Percentiles rank a stretch among this genome's conserved stretches.
phyloP scores from a whole-genome alignment of 2,888 invertebrate species.

The Eucera pruinosa region DNA sequence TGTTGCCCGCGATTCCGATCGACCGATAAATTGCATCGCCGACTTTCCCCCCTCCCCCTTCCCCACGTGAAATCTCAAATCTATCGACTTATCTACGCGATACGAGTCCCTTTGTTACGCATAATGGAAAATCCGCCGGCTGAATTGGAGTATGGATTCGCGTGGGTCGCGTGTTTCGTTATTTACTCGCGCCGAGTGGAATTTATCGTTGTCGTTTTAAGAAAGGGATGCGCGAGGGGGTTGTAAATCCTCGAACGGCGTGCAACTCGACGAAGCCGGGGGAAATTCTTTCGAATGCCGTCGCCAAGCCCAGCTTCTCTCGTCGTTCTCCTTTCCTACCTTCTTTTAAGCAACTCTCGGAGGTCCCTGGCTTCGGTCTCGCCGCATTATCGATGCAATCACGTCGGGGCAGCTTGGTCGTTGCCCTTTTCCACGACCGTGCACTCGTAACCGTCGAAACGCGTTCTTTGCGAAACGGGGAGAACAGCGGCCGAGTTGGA shows the following conservation, averaged over 20 bases:
- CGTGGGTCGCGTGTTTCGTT: constrained; percentile 32
- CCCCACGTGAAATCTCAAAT: too few relatives aligned
- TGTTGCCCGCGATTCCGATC: background rate
- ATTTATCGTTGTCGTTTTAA: constrained; percentile 52
- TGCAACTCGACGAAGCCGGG: background rate
- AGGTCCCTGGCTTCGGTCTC: background rate
- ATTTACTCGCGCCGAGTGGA: constrained; percentile 9
- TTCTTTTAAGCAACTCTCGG: background rate
- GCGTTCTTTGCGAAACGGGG: background rate
- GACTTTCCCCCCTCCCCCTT: too few relatives aligned
- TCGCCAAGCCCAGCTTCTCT: too few relatives aligned
- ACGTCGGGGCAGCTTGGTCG: background rate
- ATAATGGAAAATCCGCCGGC: background rate
- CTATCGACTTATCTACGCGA: constrained; percentile 9
- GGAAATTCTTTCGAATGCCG: constrained; percentile 10
- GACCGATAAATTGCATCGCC: constrained; percentile 25
- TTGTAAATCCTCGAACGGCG: constrained; percentile 40
- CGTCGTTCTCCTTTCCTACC: background rate
- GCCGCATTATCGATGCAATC: constrained; percentile 35
- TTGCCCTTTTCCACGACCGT: background rate
- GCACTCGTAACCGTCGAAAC: background rate
- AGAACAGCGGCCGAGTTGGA: background rate
- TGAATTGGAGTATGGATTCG: constrained; percentile 47
- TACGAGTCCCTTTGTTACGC: constrained; percentile 12
- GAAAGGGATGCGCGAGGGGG: constrained; percentile 28